Evolutionary conservation across 1,140 invertebrate species (phyloP).

Genomic region (Rhagoletis zephyria): DNA sequence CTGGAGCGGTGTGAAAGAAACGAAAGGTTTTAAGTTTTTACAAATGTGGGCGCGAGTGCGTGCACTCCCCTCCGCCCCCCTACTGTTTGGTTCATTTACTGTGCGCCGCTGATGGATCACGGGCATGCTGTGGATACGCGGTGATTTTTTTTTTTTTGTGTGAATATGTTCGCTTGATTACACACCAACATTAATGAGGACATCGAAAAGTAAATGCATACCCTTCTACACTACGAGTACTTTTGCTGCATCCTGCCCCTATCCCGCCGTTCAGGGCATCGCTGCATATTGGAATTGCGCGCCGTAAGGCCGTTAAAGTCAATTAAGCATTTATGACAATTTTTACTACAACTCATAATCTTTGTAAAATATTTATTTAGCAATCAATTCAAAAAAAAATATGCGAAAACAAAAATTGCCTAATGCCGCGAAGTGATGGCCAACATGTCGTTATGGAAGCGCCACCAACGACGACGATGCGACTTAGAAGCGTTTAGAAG

Average conservation of each 20-base stretch:
- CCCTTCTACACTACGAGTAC: neutral
- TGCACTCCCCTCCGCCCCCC: neutral
- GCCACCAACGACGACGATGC: conserved; percentile 5
- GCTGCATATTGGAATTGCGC: neutral
- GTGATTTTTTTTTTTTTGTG: neutral
- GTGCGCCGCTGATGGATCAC: conserved; percentile 15
- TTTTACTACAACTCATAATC: conserved; percentile 48
- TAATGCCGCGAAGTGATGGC: conserved; percentile 2
- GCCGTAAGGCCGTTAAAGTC: conserved; percentile 42
- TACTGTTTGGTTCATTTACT: neutral
- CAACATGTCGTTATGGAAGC: neutral
- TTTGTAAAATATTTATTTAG: conserved; percentile 44
- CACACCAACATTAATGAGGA: neutral
- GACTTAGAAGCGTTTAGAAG: neutral
- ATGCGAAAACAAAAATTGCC: neutral
- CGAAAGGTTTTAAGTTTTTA: neutral
- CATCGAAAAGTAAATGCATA: neutral
- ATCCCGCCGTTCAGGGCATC: neutral
- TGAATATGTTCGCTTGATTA: neutral
- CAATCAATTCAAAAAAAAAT: conserved; percentile 28
- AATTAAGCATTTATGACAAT: conserved; percentile 40
- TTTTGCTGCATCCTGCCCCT: neutral
- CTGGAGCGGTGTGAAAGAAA: neutral
- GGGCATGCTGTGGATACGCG: neutral
- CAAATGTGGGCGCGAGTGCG: conserved; percentile 18